phyloP scores from a whole-genome alignment of 92 coral and sea anemone species.

The Anthopleura xanthogrammica region DNA sequence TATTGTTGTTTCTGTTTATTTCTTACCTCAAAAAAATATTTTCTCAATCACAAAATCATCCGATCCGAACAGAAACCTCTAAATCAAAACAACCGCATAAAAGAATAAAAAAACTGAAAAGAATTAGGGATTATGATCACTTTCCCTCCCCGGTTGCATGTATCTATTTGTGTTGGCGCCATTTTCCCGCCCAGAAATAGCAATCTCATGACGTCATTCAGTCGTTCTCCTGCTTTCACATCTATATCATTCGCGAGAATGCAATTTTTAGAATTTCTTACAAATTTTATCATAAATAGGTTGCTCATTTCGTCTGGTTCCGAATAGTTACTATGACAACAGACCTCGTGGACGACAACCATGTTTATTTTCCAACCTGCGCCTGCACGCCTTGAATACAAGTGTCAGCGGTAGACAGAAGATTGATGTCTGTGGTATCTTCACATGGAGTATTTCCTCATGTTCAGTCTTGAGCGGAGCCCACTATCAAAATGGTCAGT shows the following conservation, averaged over 20 bases:
- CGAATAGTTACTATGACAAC: constrained; percentile 22
- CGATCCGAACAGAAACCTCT: too few species aligned
- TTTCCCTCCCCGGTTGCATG: too few species aligned
- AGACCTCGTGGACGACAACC: constrained; percentile 16
- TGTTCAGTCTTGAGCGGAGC: constrained; percentile 32
- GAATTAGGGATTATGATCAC: too few species aligned
- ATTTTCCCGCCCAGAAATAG: not conserved
- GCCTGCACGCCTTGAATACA: constrained; percentile 22
- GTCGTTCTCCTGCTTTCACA: too few species aligned
- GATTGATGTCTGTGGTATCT: constrained; percentile 42
- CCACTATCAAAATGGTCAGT: constrained; percentile 17
- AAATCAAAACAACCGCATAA: too few species aligned
- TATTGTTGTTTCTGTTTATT: too few species aligned
- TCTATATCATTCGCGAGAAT: too few species aligned
- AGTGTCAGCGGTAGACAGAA: constrained; percentile 29
- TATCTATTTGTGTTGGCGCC: not conserved
- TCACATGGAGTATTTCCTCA: constrained; percentile 21
- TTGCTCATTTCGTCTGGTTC: constrained; percentile 37
- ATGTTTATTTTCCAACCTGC: constrained; percentile 22
- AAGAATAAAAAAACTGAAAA: too few species aligned
- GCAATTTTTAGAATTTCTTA: too few species aligned
- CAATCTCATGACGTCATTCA: not conserved
- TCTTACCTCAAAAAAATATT: too few species aligned
- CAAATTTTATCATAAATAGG: constrained; percentile 5
- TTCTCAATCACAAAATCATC: too few species aligned